phyloP scores from a whole-genome alignment of 1,140 invertebrate species.

The Zaprionus vittiger region DNA sequence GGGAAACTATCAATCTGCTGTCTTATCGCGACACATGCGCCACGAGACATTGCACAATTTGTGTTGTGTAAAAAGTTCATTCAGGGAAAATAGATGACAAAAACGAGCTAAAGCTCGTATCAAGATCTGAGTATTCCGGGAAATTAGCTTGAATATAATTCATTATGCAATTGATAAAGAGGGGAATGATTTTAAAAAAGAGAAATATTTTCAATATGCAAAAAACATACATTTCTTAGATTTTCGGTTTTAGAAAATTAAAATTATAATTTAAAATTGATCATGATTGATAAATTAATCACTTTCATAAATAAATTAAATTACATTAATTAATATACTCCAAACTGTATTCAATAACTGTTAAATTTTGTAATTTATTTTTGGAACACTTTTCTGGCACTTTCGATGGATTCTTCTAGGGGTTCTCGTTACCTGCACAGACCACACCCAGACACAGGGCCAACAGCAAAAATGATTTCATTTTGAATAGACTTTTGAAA shows the following conservation, averaged over 20 bases:
- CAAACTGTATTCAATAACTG: no score
- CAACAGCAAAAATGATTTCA: constrained; percentile 71
- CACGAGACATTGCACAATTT: constrained; percentile 53
- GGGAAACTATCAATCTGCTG: not conserved
- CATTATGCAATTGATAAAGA: not conserved
- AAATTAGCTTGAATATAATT: constrained; percentile 1
- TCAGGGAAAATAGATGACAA: constrained; percentile 35
- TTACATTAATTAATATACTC: no score
- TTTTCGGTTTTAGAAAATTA: no score
- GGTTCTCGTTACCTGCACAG: constrained; percentile 70
- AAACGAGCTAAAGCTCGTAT: not conserved
- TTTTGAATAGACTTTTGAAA: constrained; percentile 44
- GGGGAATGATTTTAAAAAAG: not conserved
- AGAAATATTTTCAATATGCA: no score
- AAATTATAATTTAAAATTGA: no score
- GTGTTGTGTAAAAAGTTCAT: constrained; percentile 61
- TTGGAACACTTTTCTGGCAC: constrained; percentile 7
- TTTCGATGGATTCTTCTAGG: not conserved
- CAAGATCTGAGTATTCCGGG: constrained; percentile 8
- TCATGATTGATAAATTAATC: no score
- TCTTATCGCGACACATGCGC: constrained; percentile 32
- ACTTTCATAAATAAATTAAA: no score
- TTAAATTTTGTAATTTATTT: not conserved
- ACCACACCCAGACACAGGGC: constrained; percentile 75
- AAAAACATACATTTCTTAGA: no score